phyloP scores from a whole-genome alignment of 64 coral and sea anemone genomes.

The Montipora capricornis region DNA sequence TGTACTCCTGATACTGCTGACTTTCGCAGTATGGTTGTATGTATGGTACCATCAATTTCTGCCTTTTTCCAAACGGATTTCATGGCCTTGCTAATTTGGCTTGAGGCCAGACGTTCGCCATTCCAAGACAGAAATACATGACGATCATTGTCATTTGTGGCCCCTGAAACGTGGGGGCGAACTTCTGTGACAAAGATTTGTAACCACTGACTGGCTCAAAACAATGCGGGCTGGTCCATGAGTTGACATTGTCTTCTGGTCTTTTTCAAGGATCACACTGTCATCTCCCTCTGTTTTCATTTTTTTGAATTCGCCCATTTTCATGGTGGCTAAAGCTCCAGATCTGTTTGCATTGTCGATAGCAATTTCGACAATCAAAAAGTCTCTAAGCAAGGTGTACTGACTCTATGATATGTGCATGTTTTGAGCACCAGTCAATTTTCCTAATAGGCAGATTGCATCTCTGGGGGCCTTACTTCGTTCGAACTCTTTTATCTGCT shows the following conservation, averaged over 20 bases:
- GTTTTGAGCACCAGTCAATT: conserved; percentile 43
- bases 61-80: conserved; percentile 69
- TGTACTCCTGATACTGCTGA: conserved; percentile 52
- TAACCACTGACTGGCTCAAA: conserved; percentile 49
- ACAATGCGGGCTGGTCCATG: conserved; percentile 62
- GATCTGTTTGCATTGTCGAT: conserved; percentile 65
- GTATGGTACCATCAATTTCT: conserved; percentile 17
- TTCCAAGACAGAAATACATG: conserved; percentile 42
- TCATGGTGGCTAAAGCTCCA: conserved; percentile 53
- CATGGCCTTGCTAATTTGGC: conserved; percentile 53
- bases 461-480: conserved; percentile 57
- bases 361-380: conserved; percentile 50
- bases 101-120: conserved; percentile 47
- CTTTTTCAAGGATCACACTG: conserved; percentile 26
- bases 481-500: conserved; percentile 57
- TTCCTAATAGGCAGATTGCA: conserved; percentile 40
- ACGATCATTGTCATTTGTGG: conserved; percentile 18
- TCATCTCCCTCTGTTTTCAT: conserved; percentile 40
- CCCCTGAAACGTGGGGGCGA: neutral
- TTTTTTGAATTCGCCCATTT: conserved; percentile 25
- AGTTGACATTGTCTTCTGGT: conserved; percentile 55
- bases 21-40: conserved; percentile 49
- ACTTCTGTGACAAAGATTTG: conserved; percentile 61
- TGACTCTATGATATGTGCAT: conserved; percentile 31
- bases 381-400: conserved; percentile 61